These are phyloP conservation scores for Neopipo cinnamomea DNA, from an alignment of 2,113 vertebrate genomes.

Conservation along the genomic window DNA sequence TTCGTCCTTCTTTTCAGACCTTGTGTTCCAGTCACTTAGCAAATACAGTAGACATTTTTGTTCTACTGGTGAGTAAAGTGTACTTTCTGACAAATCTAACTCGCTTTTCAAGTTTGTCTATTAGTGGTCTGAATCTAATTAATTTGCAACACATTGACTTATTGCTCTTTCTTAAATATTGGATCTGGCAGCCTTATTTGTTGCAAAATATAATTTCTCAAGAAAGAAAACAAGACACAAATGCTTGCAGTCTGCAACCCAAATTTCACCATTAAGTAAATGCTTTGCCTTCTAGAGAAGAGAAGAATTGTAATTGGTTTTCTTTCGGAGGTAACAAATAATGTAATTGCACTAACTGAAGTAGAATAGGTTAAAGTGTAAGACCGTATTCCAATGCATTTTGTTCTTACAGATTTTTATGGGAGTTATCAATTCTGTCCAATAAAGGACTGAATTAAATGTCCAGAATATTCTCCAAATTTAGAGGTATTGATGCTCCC, in stretches of 20 bases:
- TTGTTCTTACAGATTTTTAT: neutral
- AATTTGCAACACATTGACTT: neutral
- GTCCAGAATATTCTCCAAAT: neutral
- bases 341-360: neutral
- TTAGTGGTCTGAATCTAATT: neutral
- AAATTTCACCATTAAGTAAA: neutral
- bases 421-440: neutral
- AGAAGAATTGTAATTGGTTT: neutral
- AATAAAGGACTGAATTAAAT: neutral
- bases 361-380: neutral
- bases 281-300: neutral
- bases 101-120: neutral
- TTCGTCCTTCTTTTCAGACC: neutral
- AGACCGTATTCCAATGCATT: neutral
- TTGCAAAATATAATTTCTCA: neutral
- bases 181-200: neutral
- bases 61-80: neutral
- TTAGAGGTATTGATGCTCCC: neutral
- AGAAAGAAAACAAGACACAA: neutral
- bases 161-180: neutral
- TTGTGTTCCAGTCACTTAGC: neutral
- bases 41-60: neutral
- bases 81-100: neutral
- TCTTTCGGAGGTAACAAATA: neutral
- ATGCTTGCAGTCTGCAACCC: neutral